Base-by-base conservation (phyloP, 2,113 vertebrate species). In the Craseonycteris thonglongyai region DNA sequence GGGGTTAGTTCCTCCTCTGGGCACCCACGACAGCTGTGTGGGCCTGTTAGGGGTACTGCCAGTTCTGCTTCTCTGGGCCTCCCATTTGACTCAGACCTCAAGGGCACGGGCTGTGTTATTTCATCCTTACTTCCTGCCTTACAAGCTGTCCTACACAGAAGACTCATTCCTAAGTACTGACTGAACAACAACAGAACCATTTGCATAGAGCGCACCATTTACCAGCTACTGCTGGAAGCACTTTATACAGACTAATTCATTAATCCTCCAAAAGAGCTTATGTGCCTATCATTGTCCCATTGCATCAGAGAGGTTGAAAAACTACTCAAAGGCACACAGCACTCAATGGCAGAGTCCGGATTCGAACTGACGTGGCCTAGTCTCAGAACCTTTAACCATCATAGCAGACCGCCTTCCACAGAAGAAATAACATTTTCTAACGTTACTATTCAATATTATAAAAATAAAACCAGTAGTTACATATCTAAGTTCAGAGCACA, bases 1-100 rank as follows among this genome's bases (percentile, higher is more conserved):
- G 4, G 33, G 7, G 6, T 56, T 16, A 47, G 38, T 0, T 0
- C 0, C n/a, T 33, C 12, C 3, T 21, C 21, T 35, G 54, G 58
- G 49, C 38, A 38, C 33, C 26, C 0, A 0, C 1, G 6, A 33
- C 61, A 76, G 14, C 22, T 49, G 54, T 2, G 21, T 35, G 16
- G 30, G 51, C 21, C 13, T 16, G 5, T 35, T 26, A 2, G 2
- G 21, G 11, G 10, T 14, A 5, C 66, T 13, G 3, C 42, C 58
- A 1, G 14, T 35, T 76, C 68, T 11, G 21, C 35, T 49, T 65
- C 71, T 84, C n/a, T 66, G n/a, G 22, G 72, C 49, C 35, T 79
- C 71, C 26, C 40, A 49, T 12, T 76, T 6, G 19, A 65, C 4
- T 5, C 1, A 6, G 33, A 82, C 54, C 22, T 78, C 40, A 26